Percentiles rank a stretch among this genome's conserved stretches.
Evolutionary conservation across 2,888 invertebrate species (phyloP).

Genomic region (Scaptomyza caliginosa): DNA sequence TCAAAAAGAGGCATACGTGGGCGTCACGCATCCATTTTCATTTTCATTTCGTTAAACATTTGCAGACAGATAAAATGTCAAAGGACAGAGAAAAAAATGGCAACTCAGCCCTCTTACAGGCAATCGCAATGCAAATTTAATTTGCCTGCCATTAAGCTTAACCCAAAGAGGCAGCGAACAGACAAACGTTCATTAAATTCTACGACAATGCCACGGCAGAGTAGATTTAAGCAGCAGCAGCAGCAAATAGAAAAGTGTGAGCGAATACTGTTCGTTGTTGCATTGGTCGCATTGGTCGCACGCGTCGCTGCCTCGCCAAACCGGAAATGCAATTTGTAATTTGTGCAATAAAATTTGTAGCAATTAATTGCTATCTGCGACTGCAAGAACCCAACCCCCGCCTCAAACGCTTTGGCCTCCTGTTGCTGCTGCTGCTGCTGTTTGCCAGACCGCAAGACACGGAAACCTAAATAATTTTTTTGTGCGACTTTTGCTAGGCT

Average conservation of each 20-base stretch:
- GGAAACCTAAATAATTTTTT: slow-evolving; percentile 63
- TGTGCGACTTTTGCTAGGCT: slow-evolving; percentile 36
- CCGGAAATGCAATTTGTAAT: slow-evolving; percentile 79
- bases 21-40: slow-evolving; percentile 28
- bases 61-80: slow-evolving; percentile 13
- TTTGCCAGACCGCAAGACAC: slow-evolving; percentile 75
- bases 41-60: slow-evolving; percentile 32
- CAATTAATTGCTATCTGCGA: slow-evolving; percentile 67
- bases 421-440: slow-evolving; percentile 24
- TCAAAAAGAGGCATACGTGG: slow-evolving; percentile 22
- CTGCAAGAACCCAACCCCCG: slow-evolving; percentile 4
- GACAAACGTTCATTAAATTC: slow-evolving; percentile 41
- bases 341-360: slow-evolving; percentile 66
- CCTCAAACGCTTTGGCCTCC: slow-evolving; percentile 4
- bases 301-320: slow-evolving; percentile 65
- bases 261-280: slow-evolving; percentile 31
- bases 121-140: slow-evolving; percentile 73
- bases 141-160: slow-evolving; percentile 63
- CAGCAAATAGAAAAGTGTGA: neutral
- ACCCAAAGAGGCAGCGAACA: slow-evolving; percentile 26
- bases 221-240: neutral
- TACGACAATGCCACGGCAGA: neutral
- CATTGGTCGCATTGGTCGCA: slow-evolving; percentile 36
- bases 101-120: slow-evolving; percentile 33
- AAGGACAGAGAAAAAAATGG: slow-evolving; percentile 28